These are phyloP conservation scores for Pseudomyrmex pallidus DNA, from an alignment of 1,140 invertebrate genomes.

Conservation along the genomic window DNA sequence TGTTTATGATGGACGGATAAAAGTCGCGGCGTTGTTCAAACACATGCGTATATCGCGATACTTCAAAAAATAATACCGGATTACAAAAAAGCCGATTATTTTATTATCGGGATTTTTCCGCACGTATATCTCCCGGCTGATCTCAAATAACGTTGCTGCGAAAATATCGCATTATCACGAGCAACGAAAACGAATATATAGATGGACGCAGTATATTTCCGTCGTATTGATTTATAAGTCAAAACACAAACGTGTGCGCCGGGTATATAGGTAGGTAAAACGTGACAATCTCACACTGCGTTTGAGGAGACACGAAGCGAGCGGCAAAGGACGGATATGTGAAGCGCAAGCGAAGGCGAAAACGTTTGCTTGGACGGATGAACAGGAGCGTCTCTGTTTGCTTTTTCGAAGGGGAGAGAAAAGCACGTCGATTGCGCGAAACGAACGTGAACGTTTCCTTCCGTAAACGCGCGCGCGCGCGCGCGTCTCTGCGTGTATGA, in stretches of 20 bases:
- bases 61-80: constrained; percentile 14
- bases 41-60: background rate
- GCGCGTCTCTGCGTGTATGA: constrained; percentile 34
- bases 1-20: background rate
- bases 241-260: constrained; percentile 18
- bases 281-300: constrained; percentile 13
- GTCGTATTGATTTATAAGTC: constrained; percentile 44
- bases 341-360: constrained; percentile 45
- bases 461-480: background rate
- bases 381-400: constrained; percentile 60
- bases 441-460: constrained; percentile 14
- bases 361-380: constrained; percentile 59
- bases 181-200: background rate
- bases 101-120: constrained; percentile 10
- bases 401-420: constrained; percentile 52
- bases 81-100: constrained; percentile 36
- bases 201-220: background rate
- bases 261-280: background rate
- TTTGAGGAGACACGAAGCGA: background rate
- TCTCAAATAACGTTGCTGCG: background rate
- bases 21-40: background rate
- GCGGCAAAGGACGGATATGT: constrained; percentile 22
- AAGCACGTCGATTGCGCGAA: constrained; percentile 12
- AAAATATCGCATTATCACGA: constrained; percentile 6
- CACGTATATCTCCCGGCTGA: background rate